A percentile compares a stretch with the other conserved stretches of the same genome.
These are phyloP conservation scores for Drosophila seclusa DNA, from an alignment of 2,888 invertebrate species.

Conservation along the genomic window DNA sequence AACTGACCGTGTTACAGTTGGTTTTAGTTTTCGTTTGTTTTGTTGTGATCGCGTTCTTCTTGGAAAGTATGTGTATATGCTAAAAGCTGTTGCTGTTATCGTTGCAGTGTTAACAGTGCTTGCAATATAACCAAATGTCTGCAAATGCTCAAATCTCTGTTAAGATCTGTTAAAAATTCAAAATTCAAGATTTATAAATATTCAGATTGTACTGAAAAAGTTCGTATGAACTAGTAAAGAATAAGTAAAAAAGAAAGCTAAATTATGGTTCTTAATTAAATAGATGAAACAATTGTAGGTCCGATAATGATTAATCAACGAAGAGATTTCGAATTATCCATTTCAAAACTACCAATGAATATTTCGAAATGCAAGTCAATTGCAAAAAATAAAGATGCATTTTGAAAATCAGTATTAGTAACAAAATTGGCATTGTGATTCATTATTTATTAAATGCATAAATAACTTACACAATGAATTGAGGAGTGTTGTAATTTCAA, in stretches of 20 bases:
- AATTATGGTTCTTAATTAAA: not conserved
- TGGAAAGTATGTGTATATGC: not conserved
- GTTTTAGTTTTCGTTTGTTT: conserved; percentile 38
- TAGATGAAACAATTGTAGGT: not conserved
- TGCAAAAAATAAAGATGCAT: not conserved
- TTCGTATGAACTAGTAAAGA: not conserved
- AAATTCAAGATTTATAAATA: not conserved
- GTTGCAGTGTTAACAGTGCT: conserved; percentile 12
- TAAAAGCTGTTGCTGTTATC: not conserved
- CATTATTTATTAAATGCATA: not conserved
- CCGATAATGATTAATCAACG: not conserved
- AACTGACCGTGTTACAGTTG: conserved; percentile 34
- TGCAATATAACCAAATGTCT: conserved; percentile 32
- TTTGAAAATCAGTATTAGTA: not conserved
- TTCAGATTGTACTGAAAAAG: not conserved
- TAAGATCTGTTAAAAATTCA: conserved; percentile 10
- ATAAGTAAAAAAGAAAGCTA: not conserved
- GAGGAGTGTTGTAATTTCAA: not conserved
- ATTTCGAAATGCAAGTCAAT: not conserved
- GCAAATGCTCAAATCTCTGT: conserved; percentile 30
- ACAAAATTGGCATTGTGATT: not conserved
- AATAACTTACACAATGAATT: not conserved
- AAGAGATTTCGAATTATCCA: not conserved
- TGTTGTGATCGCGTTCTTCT: conserved; percentile 51
- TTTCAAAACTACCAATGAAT: too few species aligned